Base-by-base conservation (phyloP, 2,888 invertebrate species). In the Drosophila leonis region DNA sequence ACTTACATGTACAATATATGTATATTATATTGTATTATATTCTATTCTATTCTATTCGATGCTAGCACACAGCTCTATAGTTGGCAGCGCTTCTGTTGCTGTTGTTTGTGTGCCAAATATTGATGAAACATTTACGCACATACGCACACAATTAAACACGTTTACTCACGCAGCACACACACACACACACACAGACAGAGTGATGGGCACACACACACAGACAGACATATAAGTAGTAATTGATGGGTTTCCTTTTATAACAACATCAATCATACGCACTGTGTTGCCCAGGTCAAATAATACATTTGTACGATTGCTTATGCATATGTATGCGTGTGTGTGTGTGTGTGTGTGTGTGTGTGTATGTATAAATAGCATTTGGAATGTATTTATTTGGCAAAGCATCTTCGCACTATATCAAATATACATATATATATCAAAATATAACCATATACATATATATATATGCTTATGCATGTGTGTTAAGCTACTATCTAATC, bases 101-200 rank as follows among this genome's bases (percentile, higher is more conserved):
- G 72, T 71, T 86, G 85, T 83, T 80, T 81, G 72, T 63, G 83
- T 55, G 69, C 80, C 80, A 86, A 89, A 89, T 89, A 85, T 86
- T 88, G 90, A 85, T 87, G 88, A 80, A 89, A 87, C 81, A 87
- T 84, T 89, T 86, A 83, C 83, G 80, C 82, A 82, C 80, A 86
- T 80, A 79, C 80, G 88, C 83, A 89, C 85, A 82, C 86, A 83
- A 85, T 85, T 88, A 85, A 90, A 90, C 82, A 79, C 80, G 69
- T 85, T 90, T 88, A 79, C 72, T 80, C 81, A 85, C 75, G 72
- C 80, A 81, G 82, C 70, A 68, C 73, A 46, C 80, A 80, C 78
- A 86, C 78, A 80, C 78, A 83, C 83, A 83, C 82, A 80, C 85
- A 81, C 71, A 66, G 72, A 65, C 56, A 67, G 71, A 78, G 74